phyloP scores from a whole-genome alignment of 2,113 vertebrate genomes.

The Glareola pratincola region DNA sequence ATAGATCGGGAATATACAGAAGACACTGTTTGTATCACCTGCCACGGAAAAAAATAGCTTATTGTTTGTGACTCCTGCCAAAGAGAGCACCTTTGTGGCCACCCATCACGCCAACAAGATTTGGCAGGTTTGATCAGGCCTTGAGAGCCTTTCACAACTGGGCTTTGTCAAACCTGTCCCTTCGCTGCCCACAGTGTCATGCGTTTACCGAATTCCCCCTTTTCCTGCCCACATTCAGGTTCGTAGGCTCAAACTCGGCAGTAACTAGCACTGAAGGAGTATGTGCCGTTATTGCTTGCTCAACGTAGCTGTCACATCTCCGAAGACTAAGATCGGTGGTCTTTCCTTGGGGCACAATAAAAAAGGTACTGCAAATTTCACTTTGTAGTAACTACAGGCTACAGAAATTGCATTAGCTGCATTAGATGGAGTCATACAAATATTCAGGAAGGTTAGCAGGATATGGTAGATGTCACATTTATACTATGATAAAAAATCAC shows the following conservation, averaged over 20 bases:
- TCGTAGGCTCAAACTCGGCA: constrained; percentile 54
- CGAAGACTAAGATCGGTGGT: background rate
- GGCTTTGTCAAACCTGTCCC: constrained; percentile 64
- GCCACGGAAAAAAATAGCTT: constrained; percentile 72
- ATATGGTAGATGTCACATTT: constrained; percentile 64
- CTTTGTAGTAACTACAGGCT: constrained; percentile 69
- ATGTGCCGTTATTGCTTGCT: background rate
- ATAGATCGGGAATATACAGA: constrained; percentile 4
- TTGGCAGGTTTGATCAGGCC: constrained; percentile 80
- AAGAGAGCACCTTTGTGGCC: constrained; percentile 80
- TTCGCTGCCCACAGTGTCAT: constrained; percentile 39
- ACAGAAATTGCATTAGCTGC: constrained; percentile 74
- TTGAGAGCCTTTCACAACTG: constrained; percentile 74
- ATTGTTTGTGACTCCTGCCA: constrained; percentile 78
- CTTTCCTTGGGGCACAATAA: constrained; percentile 68
- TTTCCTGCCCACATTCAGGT: background rate
- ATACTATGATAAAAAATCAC: constrained; percentile 77
- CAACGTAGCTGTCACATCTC: constrained; percentile 26
- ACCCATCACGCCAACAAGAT: constrained; percentile 77
- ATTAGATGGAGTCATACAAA: constrained; percentile 70
- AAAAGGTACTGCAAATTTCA: constrained; percentile 71
- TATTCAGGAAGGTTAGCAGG: constrained; percentile 66
- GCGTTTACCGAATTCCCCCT: background rate
- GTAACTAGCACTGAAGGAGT: constrained; percentile 56
- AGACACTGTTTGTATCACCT: constrained; percentile 67